phyloP scores from a whole-genome alignment of 2,888 invertebrate genomes.

The Drosophila nigricruria region DNA sequence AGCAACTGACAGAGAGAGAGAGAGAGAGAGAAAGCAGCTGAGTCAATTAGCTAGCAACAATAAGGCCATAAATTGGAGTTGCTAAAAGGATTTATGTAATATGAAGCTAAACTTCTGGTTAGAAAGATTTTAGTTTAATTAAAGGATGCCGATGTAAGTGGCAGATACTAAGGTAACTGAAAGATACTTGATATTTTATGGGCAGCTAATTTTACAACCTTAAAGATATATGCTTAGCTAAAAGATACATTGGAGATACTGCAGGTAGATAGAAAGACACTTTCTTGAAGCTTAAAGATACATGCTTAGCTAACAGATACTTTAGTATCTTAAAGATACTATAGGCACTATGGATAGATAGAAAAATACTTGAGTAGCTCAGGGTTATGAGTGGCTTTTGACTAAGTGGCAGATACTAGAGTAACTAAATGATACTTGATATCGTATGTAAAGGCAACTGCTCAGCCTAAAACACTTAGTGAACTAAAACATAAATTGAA shows the following conservation, averaged over 20 bases:
- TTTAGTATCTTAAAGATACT: background rate
- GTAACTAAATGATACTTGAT: background rate
- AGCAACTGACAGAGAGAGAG: background rate
- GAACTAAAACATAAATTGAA: background rate
- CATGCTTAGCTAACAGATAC: background rate
- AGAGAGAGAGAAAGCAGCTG: background rate
- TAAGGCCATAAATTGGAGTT: conserved; percentile 9
- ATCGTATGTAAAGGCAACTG: background rate
- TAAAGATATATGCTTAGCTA: background rate
- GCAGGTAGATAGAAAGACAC: background rate
- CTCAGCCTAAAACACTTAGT: background rate
- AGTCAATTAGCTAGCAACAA: conserved; percentile 13
- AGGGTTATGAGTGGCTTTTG: background rate
- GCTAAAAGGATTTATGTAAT: conserved; percentile 17
- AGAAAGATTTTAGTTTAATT: conserved; percentile 2
- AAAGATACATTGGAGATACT: background rate
- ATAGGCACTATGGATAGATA: too few relatives aligned
- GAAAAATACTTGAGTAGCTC: background rate
- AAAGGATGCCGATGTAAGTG: background rate
- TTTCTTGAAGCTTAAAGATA: background rate
- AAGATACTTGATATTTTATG: background rate
- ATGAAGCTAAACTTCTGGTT: background rate
- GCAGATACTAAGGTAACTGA: background rate
- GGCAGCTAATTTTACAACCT: too few relatives aligned
- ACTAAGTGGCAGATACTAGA: background rate